Evolutionary conservation across 2,113 vertebrate species (phyloP), one percentile per base, ranked within the genome.

Genomic region (Megaceryle maxima): DNA sequence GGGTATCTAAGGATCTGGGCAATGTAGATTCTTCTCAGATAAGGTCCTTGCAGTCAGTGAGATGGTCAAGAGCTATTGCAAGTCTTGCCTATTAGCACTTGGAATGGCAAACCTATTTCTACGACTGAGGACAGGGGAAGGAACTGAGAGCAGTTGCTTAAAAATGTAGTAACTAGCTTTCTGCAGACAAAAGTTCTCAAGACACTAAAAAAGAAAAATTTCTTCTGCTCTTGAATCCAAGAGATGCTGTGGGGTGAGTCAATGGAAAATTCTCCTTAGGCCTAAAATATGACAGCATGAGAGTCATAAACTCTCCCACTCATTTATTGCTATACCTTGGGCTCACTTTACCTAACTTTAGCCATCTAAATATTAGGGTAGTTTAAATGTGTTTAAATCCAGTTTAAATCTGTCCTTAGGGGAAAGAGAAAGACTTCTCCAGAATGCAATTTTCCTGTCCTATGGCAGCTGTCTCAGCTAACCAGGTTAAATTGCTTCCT

Each of bases 281-380:
- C 37, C 14, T 89, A 67, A 90, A 77, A 67, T 56, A 63, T 2
- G 0, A 94, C 39, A 66, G 31, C 35, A 39, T 29, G 15, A 82
- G 5, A 87, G 31, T 33, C 50, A 51, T 84, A 67, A 85, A 69
- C 20, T 35, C 25, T 16, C 8, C 13, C 25, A 11, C 39, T 89
- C 41, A 53, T 66, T 93, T 50, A 68, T 74, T 78, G 37, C 68
- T 83, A 43, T 55, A 90, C 37, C 37, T 67, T 93, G 37, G 43
- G 51, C 69, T 92, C 37, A 74, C n/a, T 77, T 94, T 83, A 55
- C 90, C 68, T 88, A 88, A 80, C 72, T 94, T 92, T 29, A 77
- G 76, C 80, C 80, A 92, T 81, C 76, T 94, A 94, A 94, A 95
- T 90, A 94, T 92, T 90, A 92, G 68, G 69, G 51, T 72, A 77